Percentiles rank a stretch among this genome's conserved stretches.
phyloP scores from a whole-genome alignment of 2,797 vertebrate species.

The Pangasius macronema region DNA sequence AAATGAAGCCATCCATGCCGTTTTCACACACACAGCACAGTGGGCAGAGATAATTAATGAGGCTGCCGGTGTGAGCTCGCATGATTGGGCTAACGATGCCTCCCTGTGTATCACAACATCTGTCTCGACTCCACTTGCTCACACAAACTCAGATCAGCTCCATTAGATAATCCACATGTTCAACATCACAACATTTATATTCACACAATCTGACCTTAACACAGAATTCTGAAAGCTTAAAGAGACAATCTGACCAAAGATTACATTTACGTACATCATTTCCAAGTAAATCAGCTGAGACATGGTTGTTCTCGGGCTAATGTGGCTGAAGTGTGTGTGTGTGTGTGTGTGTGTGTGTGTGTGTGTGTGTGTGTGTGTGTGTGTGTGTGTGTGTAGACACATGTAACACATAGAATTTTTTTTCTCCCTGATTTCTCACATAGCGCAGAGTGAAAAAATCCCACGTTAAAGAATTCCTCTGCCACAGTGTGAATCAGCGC shows the following conservation, averaged over 20 bases:
- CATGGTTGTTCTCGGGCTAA: neutral
- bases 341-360: neutral
- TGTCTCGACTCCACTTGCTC: slow-evolving; percentile 52
- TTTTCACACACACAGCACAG: slow-evolving; percentile 33
- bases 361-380: slow-evolving; percentile 1
- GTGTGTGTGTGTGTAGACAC: neutral
- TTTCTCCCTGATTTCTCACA: slow-evolving; percentile 33
- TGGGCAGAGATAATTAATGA: slow-evolving; percentile 58
- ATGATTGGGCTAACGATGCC: slow-evolving; percentile 59
- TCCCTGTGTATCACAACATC: slow-evolving; percentile 57
- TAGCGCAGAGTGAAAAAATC: slow-evolving; percentile 50
- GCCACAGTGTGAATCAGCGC: slow-evolving; percentile 53
- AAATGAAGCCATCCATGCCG: slow-evolving; percentile 7
- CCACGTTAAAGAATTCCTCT: slow-evolving; percentile 55
- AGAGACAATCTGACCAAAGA: neutral
- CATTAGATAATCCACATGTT: slow-evolving; percentile 22
- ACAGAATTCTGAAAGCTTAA: neutral
- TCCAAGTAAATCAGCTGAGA: neutral
- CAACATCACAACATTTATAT: neutral
- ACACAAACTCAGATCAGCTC: slow-evolving; percentile 18
- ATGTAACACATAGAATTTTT: slow-evolving; percentile 28
- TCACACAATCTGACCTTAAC: slow-evolving; percentile 4
- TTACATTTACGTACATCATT: neutral
- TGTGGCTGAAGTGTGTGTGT: neutral
- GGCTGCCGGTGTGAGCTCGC: slow-evolving; percentile 51